A percentile compares a stretch with the other conserved stretches of the same genome.
These are phyloP conservation scores for Rhagoletis zephyria DNA, from an alignment of 1,140 invertebrate species.

Conservation along the genomic window DNA sequence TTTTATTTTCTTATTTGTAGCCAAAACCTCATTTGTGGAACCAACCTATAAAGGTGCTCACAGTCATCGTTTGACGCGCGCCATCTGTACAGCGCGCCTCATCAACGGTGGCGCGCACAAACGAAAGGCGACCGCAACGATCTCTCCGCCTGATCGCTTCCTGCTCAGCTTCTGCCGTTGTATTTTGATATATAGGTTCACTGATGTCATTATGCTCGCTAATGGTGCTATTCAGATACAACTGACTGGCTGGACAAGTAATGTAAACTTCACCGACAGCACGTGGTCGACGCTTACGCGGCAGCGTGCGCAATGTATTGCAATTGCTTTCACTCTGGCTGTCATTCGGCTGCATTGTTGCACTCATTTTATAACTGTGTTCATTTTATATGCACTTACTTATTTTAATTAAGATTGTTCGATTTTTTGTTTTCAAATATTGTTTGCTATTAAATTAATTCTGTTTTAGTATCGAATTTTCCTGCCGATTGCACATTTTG, in stretches of 20 bases:
- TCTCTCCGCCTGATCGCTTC: not conserved
- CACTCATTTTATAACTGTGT: not conserved
- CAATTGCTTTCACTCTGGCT: conserved; percentile 53
- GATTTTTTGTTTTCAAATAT: no score
- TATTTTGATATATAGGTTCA: conserved; percentile 69
- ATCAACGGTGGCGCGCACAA: conserved; percentile 61
- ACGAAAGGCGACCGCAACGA: conserved; percentile 58
- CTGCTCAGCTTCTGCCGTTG: conserved; percentile 16
- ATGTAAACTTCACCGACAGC: conserved; percentile 70
- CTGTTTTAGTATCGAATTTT: no score
- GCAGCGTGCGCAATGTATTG: conserved; percentile 62
- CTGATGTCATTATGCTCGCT: conserved; percentile 57
- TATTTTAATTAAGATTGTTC: no score
- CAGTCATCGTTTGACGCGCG: conserved; percentile 60
- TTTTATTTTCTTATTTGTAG: not conserved
- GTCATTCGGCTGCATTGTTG: not conserved
- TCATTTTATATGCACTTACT: not conserved
- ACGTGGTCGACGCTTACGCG: conserved; percentile 69
- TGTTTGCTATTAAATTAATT: no score
- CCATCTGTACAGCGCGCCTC: conserved; percentile 45
- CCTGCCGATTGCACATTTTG: no score
- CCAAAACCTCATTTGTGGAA: not conserved
- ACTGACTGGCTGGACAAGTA: conserved; percentile 64
- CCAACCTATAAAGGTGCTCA: conserved; percentile 71
- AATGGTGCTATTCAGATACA: conserved; percentile 66